Percentiles rank a stretch among this genome's conserved stretches.
Conservation (phyloP, 2,113 vertebrate genomes). For the Zapornia atra region DNA sequence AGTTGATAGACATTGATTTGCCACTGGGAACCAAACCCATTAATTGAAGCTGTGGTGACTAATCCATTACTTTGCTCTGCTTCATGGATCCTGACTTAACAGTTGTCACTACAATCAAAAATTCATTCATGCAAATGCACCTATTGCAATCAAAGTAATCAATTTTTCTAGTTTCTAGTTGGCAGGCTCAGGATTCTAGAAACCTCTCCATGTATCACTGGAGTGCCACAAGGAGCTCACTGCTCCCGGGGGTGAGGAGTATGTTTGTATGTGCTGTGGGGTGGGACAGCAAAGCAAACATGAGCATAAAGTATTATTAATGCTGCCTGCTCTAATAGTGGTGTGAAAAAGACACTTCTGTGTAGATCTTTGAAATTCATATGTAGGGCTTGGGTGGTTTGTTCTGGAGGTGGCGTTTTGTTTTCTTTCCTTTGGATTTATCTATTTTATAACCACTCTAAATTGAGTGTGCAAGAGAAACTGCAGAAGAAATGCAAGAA, state of each 20-base stretch:
- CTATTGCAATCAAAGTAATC: slow-evolving; percentile 51
- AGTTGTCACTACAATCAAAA: slow-evolving; percentile 15
- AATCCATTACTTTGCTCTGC: slow-evolving; percentile 48
- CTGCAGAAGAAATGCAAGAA: background rate
- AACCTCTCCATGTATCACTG: accelerated
- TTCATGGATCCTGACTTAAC: slow-evolving; percentile 3
- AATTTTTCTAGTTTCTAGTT: slow-evolving; percentile 19
- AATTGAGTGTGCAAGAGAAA: background rate
- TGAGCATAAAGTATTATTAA: background rate
- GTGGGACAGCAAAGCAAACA: background rate
- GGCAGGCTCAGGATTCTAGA: background rate
- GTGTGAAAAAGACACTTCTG: background rate
- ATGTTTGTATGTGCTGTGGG: background rate
- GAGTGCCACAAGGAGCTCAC: background rate
- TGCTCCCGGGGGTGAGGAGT: background rate
- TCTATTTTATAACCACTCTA: background rate
- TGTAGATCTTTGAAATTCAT: background rate
- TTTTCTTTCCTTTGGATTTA: background rate
- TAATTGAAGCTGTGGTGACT: slow-evolving; percentile 55
- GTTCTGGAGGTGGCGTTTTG: background rate
- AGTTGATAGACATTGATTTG: slow-evolving; percentile 63
- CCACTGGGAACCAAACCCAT: slow-evolving; percentile 59
- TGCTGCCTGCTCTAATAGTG: background rate
- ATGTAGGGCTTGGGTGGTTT: background rate
- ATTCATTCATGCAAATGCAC: slow-evolving; percentile 30